A percentile compares a stretch with the other conserved stretches of the same genome.
These are phyloP conservation scores for Parauchenoglanis ngamensis DNA, from an alignment of 2,797 vertebrate species.

Conservation along the genomic window DNA sequence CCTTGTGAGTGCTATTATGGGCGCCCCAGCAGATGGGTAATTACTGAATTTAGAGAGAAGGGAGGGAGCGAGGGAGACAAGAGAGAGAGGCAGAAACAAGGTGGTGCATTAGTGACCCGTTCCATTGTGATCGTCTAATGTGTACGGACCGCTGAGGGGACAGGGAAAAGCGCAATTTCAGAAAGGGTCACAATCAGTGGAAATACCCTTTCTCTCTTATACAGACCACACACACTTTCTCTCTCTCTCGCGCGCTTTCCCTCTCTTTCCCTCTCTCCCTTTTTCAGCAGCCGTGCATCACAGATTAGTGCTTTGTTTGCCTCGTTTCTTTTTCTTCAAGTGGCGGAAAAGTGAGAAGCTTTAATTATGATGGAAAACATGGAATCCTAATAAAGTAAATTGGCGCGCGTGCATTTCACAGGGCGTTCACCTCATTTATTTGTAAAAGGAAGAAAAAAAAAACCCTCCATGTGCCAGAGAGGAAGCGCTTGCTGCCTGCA, in stretches of 20 bases:
- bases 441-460: slow-evolving; percentile 19
- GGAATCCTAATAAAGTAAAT: slow-evolving; percentile 47
- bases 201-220: slow-evolving; percentile 47
- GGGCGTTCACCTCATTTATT: slow-evolving; percentile 50
- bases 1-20: slow-evolving; percentile 99
- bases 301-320: slow-evolving; percentile 88
- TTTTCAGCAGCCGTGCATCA: slow-evolving; percentile 59
- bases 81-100: slow-evolving; percentile 99
- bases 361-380: slow-evolving; percentile 82
- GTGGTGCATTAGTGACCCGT: slow-evolving; percentile 99
- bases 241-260: not conserved
- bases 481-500: slow-evolving; percentile 56
- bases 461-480: not conserved
- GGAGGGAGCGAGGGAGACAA: slow-evolving; percentile 71
- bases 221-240: slow-evolving; percentile 29
- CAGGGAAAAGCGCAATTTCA: slow-evolving; percentile 76
- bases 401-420: slow-evolving; percentile 15
- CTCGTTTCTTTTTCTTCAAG: slow-evolving; percentile 75
- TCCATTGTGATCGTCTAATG: slow-evolving; percentile 99
- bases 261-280: not conserved
- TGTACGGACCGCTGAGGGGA: slow-evolving; percentile 89
- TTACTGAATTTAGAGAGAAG: slow-evolving; percentile 99
- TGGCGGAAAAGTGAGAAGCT: slow-evolving; percentile 94
- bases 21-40: slow-evolving; percentile 99
- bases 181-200: slow-evolving; percentile 67